Conservation (phyloP, 2,113 vertebrate species). For the Myotis lucifugus region DNA sequence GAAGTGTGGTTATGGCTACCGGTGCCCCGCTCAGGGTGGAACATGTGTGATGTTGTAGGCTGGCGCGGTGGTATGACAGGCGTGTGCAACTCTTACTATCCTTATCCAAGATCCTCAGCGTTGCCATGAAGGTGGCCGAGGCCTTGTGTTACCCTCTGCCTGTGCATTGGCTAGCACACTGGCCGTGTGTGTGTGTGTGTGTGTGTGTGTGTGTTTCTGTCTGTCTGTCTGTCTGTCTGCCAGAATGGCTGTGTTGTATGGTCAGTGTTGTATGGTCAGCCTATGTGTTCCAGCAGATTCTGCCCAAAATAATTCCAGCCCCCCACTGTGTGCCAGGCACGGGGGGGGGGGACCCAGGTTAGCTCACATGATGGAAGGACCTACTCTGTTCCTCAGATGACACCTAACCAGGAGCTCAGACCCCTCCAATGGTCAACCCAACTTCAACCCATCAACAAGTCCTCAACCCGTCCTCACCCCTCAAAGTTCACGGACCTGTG, state of each 20-base stretch:
- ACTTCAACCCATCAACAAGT: neutral
- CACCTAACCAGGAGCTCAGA: neutral
- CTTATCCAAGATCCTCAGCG: neutral
- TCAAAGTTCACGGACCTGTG: neutral
- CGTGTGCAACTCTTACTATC: neutral
- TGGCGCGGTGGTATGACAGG: neutral
- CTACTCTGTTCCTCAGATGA: neutral
- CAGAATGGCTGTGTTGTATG: too few species aligned
- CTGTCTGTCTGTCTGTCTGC: neutral
- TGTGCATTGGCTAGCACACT: neutral
- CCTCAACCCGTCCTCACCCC: neutral
- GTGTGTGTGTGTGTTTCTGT: neutral
- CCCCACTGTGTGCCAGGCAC: neutral
- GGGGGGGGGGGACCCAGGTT: neutral
- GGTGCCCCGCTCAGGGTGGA: neutral
- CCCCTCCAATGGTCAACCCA: neutral
- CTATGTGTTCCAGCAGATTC: neutral
- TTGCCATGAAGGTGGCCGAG: neutral
- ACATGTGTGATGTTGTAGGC: neutral
- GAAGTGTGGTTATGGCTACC: neutral
- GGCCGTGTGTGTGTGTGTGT: neutral
- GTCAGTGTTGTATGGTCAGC: neutral
- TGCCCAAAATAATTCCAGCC: neutral
- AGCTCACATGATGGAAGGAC: neutral
- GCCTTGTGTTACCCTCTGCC: neutral